Percentiles rank a stretch among this genome's conserved stretches.
Conservation (phyloP, 1,140 invertebrate species). For the Drosophila neocordata region DNA sequence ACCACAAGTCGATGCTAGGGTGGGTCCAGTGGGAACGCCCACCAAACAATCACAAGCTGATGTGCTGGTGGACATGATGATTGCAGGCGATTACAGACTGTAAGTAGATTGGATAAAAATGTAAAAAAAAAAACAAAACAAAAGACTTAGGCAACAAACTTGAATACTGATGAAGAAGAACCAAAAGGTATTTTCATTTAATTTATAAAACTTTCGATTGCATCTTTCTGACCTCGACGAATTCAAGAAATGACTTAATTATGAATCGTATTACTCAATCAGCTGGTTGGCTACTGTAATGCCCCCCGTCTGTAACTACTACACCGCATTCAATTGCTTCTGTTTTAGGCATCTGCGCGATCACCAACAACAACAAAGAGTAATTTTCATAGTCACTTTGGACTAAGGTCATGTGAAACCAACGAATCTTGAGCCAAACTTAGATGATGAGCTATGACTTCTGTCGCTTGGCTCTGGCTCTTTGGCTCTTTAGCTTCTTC, state of each 20-base stretch:
- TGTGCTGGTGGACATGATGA: constrained; percentile 67
- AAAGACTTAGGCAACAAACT: constrained; percentile 61
- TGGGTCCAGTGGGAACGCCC: constrained; percentile 88
- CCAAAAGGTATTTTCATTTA: background rate
- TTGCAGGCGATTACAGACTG: constrained; percentile 8
- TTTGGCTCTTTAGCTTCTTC: constrained; percentile 13
- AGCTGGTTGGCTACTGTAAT: constrained; percentile 6
- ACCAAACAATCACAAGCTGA: constrained; percentile 88
- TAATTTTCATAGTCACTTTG: constrained; percentile 18
- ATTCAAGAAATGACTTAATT: constrained; percentile 12
- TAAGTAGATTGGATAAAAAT: background rate
- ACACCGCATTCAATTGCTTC: constrained; percentile 6
- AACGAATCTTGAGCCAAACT: constrained; percentile 12
- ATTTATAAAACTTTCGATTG: background rate
- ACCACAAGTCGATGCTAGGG: constrained; percentile 90
- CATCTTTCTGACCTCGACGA: background rate
- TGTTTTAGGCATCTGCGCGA: constrained; percentile 13
- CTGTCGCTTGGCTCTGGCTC: background rate
- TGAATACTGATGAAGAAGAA: background rate
- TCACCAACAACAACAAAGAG: constrained; percentile 1
- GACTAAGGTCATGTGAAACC: constrained; percentile 18
- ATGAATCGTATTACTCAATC: constrained; percentile 7
- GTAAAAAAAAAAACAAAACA: constrained; percentile 21
- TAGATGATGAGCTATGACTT: constrained; percentile 19
- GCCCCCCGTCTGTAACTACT: background rate